Evolutionary conservation across 2,113 vertebrate species (phyloP).

Genomic region (Aplodontia rufa): DNA sequence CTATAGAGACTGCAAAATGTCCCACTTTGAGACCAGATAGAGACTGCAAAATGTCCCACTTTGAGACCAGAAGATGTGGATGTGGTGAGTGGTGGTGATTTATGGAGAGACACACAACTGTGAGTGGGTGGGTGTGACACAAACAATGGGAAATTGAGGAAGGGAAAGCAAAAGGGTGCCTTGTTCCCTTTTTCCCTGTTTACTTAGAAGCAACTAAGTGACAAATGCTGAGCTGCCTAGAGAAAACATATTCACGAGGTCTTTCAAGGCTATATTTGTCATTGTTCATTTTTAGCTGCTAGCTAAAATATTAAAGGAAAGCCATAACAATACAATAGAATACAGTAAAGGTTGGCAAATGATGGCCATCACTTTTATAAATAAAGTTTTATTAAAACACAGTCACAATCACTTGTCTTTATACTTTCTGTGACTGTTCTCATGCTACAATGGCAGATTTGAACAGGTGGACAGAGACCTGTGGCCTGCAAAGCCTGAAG

Average conservation of each 20-base stretch:
- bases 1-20: not conserved
- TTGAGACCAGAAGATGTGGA: not conserved
- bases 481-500: not conserved
- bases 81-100: not conserved
- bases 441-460: not conserved
- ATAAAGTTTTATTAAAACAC: conserved; percentile 10
- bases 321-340: not conserved
- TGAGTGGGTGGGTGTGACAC: not conserved
- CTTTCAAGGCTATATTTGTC: not conserved
- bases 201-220: not conserved
- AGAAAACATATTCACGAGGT: not conserved
- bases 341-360: not conserved
- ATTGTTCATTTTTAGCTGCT: not conserved
- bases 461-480: not conserved
- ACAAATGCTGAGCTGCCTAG: not conserved
- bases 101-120: not conserved
- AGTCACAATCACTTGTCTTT: not conserved
- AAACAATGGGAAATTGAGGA: not conserved
- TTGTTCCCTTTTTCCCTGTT: not conserved
- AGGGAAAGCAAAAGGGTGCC: not conserved
- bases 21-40: not conserved
- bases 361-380: not conserved
- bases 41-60: not conserved
- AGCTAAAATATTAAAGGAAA: conserved; percentile 27
- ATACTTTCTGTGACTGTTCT: not conserved